These are phyloP conservation scores for Melolontha melolontha DNA, from an alignment of 2,888 invertebrate species.

Conservation along the genomic window DNA sequence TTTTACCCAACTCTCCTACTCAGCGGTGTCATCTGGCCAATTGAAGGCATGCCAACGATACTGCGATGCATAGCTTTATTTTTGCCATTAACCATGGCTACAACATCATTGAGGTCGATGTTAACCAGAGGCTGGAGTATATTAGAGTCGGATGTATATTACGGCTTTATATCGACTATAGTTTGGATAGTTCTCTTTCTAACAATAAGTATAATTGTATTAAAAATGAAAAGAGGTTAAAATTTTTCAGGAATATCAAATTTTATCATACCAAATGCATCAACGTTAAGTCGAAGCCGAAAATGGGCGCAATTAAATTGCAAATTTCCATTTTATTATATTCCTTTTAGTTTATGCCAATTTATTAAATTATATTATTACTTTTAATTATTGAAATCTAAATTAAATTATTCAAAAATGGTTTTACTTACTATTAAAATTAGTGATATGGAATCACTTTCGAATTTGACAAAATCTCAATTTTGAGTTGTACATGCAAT, in stretches of 20 bases:
- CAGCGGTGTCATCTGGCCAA: constrained; percentile 96
- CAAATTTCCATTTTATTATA: background rate
- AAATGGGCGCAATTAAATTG: constrained; percentile 1
- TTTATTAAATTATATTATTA: constrained; percentile 5
- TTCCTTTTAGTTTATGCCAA: background rate
- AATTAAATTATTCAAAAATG: too few species aligned
- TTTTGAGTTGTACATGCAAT: too few species aligned
- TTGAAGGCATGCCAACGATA: constrained; percentile 92
- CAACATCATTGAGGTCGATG: constrained; percentile 89
- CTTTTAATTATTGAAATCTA: background rate
- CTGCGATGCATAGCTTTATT: constrained; percentile 83
- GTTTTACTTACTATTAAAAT: too few species aligned
- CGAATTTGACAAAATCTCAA: too few species aligned
- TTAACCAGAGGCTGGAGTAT: constrained; percentile 90
- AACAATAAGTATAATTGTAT: constrained; percentile 81
- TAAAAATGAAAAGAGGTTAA: constrained; percentile 85
- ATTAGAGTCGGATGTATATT: constrained; percentile 84
- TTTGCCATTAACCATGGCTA: constrained; percentile 91
- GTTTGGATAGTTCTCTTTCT: constrained; percentile 88
- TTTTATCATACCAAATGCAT: constrained; percentile 6
- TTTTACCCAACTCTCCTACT: constrained; percentile 94
- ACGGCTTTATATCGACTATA: constrained; percentile 87
- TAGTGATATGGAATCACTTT: too few species aligned
- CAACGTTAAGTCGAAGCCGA: constrained; percentile 1
- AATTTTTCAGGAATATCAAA: background rate